Evolutionary conservation across 2,113 vertebrate genomes (phyloP).

Genomic region (Rhabdomys dilectus): DNA sequence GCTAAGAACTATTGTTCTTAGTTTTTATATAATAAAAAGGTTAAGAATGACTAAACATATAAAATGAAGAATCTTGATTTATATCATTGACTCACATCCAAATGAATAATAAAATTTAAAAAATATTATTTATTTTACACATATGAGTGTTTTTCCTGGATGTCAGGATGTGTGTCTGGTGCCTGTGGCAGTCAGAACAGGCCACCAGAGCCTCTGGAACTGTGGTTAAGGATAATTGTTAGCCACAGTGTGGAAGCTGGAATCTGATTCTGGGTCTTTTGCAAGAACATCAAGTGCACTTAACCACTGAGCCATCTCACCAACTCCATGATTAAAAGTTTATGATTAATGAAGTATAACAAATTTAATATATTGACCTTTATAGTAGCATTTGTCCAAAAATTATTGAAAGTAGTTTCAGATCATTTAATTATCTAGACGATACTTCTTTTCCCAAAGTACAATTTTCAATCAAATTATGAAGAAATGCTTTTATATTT

Average conservation of each 20-base stretch:
- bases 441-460: neutral
- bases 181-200: too few relatives aligned
- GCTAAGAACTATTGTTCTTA: constrained; percentile 38
- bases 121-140: neutral
- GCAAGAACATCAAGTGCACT: neutral
- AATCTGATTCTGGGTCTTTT: neutral
- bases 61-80: constrained; percentile 8
- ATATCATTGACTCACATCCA: constrained; percentile 1
- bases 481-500: constrained; percentile 17
- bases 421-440: neutral
- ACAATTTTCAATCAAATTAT: constrained; percentile 39
- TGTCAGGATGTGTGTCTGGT: neutral
- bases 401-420: constrained; percentile 2
- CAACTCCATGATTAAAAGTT: neutral
- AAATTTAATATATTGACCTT: neutral
- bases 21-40: neutral
- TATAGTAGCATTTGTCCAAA: neutral
- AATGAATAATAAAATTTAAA: constrained; percentile 45
- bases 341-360: neutral
- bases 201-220: neutral
- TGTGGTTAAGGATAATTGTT: neutral
- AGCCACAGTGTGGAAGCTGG: neutral
- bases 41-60: neutral
- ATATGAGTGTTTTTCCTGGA: neutral
- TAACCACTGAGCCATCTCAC: neutral